Base-by-base conservation (phyloP, 2,797 vertebrate genomes). In the Dicrostonyx torquatus region DNA sequence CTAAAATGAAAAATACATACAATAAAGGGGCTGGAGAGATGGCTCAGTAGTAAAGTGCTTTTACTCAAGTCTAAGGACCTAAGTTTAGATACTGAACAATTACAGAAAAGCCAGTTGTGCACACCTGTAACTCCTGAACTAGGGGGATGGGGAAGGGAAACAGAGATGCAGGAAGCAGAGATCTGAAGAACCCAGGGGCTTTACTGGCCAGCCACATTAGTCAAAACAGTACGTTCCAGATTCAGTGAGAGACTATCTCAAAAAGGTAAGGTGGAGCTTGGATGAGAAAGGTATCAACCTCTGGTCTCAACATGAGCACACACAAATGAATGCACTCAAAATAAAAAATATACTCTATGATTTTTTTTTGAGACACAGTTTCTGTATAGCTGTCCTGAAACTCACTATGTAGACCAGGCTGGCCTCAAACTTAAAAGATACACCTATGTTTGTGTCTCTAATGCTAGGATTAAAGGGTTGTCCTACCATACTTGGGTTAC, bases 1-100 rank as follows among this genome's bases (percentile, higher is more conserved):
- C 83, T 88, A 93, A 91, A 40, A 94, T 84, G 45, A 98, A 97
- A 97, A 85, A 86, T 97, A 97, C 75, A 97, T 87, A 97, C 90
- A 97, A 34, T 86, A 29, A 29, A 72, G n/a, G 66, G 10, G 8
- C 48, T 26, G 11, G 34, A 85, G 43, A 72, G 48, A 70, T 29
- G 64, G n/a, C 84, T 86, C 50, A 55, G 14, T 40, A n/a, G 48
- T 86, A 18, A 72, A 53, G 66, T 29, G 26, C 84, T 68, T 68
- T 68, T 68, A 50, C 12, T 85, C 31, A 24, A 86, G n/a, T 20
- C 10, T 40, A 66, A 72, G 66, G 48, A 55, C 4, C 48, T 31
- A n/a, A 72, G 34, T 70, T 37, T 37, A 8, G 24, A 70, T 17
- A 10, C 34, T 40, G 22, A 70, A n/a, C 50, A 72, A 29, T 40